Evolutionary conservation across 2,797 vertebrate genomes (phyloP).

Genomic region (Heteromormyrus szaboi): DNA sequence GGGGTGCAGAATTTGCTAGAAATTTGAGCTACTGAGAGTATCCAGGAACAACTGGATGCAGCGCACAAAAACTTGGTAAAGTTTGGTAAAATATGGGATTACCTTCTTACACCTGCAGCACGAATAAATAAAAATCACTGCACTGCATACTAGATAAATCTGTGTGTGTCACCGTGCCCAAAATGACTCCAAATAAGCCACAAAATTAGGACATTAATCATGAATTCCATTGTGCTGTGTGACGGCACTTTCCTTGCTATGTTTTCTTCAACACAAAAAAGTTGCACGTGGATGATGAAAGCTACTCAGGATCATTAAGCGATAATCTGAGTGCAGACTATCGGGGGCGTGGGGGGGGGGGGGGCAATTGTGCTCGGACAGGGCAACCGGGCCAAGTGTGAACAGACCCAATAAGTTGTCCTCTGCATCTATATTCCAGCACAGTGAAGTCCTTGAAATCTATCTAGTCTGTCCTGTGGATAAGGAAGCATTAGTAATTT

Average conservation of each 20-base stretch:
- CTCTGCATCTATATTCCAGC: background rate
- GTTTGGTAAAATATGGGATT: background rate
- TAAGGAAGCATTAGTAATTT: slow-evolving; percentile 43
- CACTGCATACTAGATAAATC: background rate
- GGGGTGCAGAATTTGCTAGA: background rate
- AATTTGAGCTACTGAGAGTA: background rate
- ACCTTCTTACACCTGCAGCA: background rate
- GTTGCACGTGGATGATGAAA: background rate
- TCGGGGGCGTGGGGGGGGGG: background rate
- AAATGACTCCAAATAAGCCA: background rate
- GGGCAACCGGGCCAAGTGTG: background rate
- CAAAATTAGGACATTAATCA: background rate
- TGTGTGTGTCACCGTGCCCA: background rate
- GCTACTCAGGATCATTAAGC: background rate
- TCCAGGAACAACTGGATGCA: background rate
- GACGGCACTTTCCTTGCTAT: background rate
- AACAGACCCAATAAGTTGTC: background rate
- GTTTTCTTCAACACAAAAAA: background rate
- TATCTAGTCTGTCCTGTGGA: slow-evolving; percentile 25
- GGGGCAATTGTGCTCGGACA: background rate
- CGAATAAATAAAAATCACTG: background rate
- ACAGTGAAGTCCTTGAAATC: slow-evolving; percentile 8
- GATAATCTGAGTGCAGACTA: background rate
- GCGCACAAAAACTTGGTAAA: background rate
- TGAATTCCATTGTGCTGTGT: background rate